Conservation (phyloP, 2,888 invertebrate species). For the Philonicus albiceps region DNA sequence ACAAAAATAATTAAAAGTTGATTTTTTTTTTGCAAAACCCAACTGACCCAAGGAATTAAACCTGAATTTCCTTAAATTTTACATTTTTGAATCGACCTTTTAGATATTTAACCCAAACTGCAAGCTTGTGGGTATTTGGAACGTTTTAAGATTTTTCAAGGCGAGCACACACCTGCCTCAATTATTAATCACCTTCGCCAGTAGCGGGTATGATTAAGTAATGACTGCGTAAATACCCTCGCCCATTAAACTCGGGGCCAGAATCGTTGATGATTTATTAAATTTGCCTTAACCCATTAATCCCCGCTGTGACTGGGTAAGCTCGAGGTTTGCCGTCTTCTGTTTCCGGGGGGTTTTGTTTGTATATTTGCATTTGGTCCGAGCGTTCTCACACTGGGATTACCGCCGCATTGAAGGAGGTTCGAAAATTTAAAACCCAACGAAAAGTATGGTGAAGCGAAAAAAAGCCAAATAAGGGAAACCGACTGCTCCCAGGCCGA, state of each 20-base stretch:
- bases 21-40: too few species aligned
- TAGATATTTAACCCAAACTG: background rate
- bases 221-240: slow-evolving; percentile 7
- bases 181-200: slow-evolving; percentile 18
- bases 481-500: background rate
- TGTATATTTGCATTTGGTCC: background rate
- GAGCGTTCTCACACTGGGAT: background rate
- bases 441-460: background rate
- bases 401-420: background rate
- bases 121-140: background rate
- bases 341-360: background rate
- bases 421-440: background rate
- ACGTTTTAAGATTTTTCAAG: background rate
- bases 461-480: background rate
- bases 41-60: too few species aligned
- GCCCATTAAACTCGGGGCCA: background rate
- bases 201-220: slow-evolving; percentile 16
- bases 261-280: slow-evolving; percentile 18
- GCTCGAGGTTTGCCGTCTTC: background rate
- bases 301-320: slow-evolving; percentile 9
- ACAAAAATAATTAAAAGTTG: too few species aligned
- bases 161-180: background rate
- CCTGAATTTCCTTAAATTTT: too few species aligned
- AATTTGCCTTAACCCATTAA: slow-evolving; percentile 22
- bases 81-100: too few species aligned